phyloP scores from a whole-genome alignment of 2,797 vertebrate genomes.

The Eremophila alpestris region DNA sequence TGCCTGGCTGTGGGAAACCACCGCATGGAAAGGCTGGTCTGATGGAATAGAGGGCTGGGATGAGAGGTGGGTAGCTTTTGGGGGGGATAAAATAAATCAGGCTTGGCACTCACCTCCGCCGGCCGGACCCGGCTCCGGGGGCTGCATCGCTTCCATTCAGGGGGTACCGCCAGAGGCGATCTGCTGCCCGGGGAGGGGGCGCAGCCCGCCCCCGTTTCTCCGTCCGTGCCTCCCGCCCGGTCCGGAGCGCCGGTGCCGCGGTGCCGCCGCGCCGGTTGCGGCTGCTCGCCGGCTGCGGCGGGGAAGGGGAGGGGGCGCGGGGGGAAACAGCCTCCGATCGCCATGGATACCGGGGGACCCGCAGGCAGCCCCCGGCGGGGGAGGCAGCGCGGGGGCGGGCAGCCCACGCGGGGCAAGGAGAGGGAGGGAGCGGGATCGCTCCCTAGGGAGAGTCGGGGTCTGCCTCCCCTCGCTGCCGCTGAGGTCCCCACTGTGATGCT shows the following conservation, averaged over 20 bases:
- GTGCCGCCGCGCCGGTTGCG: background rate
- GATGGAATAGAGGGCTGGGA: background rate
- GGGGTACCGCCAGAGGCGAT: too few species aligned
- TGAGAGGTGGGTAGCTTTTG: background rate
- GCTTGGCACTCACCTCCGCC: background rate
- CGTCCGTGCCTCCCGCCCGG: background rate
- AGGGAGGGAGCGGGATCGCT: background rate
- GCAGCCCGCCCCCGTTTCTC: background rate
- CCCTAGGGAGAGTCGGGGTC: accelerated
- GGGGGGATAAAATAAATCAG: background rate
- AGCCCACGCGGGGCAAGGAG: background rate
- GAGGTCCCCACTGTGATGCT: background rate
- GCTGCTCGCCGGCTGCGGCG: background rate
- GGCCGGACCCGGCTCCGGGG: background rate
- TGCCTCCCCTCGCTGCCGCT: background rate
- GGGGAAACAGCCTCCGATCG: background rate
- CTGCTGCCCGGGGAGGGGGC: background rate
- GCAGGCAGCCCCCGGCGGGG: background rate
- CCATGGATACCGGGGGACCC: constrained; percentile 59
- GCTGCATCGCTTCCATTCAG: background rate
- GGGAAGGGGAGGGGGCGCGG: background rate
- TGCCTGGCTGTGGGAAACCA: background rate
- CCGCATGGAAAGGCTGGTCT: background rate
- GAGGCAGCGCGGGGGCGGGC: background rate
- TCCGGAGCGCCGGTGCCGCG: background rate